Percentiles rank a stretch among this genome's conserved stretches.
phyloP scores from a whole-genome alignment of 2,797 vertebrate species.

The Syngnathus acus region DNA sequence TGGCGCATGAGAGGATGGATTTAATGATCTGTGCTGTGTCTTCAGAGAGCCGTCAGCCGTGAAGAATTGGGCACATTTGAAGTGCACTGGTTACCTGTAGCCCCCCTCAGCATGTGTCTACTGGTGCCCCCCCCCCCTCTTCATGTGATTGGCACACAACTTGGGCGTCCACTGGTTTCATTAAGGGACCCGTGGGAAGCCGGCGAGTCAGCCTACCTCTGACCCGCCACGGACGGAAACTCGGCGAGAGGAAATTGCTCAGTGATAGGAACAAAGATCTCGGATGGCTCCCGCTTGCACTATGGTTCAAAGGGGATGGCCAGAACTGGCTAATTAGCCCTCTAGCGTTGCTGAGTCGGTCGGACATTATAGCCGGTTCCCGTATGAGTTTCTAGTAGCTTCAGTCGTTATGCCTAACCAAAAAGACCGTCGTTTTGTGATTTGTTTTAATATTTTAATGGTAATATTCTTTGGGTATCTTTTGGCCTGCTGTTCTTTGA shows the following conservation, averaged over 20 bases:
- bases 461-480: conserved; percentile 5
- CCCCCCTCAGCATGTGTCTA: conserved; percentile 49
- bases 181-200: not conserved
- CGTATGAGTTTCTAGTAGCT: conserved; percentile 37
- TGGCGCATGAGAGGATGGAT: conserved; percentile 27
- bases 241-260: conserved; percentile 36
- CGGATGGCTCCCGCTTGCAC: conserved; percentile 52
- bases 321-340: conserved; percentile 59
- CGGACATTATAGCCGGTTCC: conserved; percentile 45
- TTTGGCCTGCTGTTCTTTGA: conserved; percentile 29
- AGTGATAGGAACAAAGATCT: conserved; percentile 53
- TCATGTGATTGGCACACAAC: not conserved
- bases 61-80: conserved; percentile 43
- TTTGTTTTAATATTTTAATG: no score
- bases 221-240: conserved; percentile 41
- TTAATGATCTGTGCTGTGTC: conserved; percentile 50
- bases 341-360: conserved; percentile 46
- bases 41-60: conserved; percentile 48
- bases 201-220: conserved; percentile 29
- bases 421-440: not conserved
- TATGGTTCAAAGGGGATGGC: conserved; percentile 54
- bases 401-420: conserved; percentile 26
- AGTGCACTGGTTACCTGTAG: conserved; percentile 43
- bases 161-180: not conserved
- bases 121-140: not conserved